Evolutionary conservation across 2,113 vertebrate species (phyloP), one percentile per base, ranked within the genome.

Genomic region (Camelus bactrianus): DNA sequence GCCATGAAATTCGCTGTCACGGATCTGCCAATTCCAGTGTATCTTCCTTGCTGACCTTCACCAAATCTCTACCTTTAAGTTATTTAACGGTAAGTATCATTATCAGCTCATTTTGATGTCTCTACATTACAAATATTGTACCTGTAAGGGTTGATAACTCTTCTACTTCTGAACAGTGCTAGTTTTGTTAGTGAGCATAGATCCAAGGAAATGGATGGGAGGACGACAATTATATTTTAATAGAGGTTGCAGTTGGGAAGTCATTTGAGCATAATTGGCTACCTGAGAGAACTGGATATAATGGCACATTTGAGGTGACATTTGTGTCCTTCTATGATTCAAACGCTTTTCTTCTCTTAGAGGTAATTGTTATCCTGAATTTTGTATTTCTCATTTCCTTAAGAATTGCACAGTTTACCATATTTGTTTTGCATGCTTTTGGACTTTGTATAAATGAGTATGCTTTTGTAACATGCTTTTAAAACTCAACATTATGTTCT

Each of bases 61-160:
- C 22, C 24, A 75, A 30, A 38, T 64, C 50, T 75, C 46, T 56
- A n/a, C 15, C 9, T 38, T 50, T 87, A 62, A 30, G 20, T 67
- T 9, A 35, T 76, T 65, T 86, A 65, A 73, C 6, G 28, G n/a
- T 69, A 48, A 52, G 26, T 38, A 17, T 56, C 50, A 24, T 54
- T 67, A 83, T 72, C n/a, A 58, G 86, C 52, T 96, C 42, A 84
- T 91, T 80, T 94, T 80, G 79, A 64, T 93, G 30, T 93, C 75
- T 82, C n/a, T 73, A 30, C 22, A 54, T 82, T 88, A 62, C 8
- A 58, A 32, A 87, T 67, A 52, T 42, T 32, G 6, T 75, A 10
- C 22, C 42, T 56, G 8, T 30, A 9, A 67, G 48, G 22, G 7
- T 42, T 91, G 60, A 52, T n/a, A 69, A 58, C 35, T 83, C 69